Evolutionary conservation across 2,888 invertebrate genomes (phyloP).

Genomic region (Euclidia mi): DNA sequence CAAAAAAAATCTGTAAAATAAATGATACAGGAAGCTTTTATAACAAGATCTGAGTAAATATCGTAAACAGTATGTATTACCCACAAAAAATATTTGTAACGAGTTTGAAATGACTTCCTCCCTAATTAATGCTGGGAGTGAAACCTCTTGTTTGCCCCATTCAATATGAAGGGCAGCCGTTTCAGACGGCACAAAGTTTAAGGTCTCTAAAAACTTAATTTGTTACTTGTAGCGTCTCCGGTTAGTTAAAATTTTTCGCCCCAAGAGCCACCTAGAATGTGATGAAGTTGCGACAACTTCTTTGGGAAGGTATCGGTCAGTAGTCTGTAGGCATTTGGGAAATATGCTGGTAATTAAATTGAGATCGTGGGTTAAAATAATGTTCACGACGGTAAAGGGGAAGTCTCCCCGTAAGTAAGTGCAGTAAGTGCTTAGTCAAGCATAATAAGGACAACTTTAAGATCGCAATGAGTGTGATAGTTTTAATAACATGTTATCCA

Average conservation of each 20-base stretch:
- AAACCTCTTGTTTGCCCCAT: not conserved
- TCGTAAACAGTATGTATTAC: no score
- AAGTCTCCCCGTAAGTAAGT: no score
- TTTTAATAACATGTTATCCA: no score
- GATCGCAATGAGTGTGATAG: no score
- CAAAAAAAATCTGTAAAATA: no score
- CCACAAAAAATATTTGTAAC: no score
- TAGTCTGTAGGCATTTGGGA: not conserved
- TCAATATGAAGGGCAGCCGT: slow-evolving; percentile 9
- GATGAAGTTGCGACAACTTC: slow-evolving; percentile 44
- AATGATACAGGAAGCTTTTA: no score
- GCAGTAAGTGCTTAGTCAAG: no score
- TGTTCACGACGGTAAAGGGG: no score
- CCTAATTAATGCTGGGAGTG: slow-evolving; percentile 1
- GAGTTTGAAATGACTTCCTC: not conserved
- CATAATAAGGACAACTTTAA: no score
- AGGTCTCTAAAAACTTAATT: slow-evolving; percentile 58
- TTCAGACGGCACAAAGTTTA: slow-evolving; percentile 42
- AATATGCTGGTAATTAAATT: not conserved
- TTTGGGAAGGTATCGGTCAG: not conserved
- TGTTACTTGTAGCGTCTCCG: slow-evolving; percentile 41
- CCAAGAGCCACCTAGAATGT: slow-evolving; percentile 46
- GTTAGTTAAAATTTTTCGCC: slow-evolving; percentile 65
- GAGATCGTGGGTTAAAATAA: no score
- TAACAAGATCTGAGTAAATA: no score